Evolutionary conservation across 1,140 invertebrate genomes (phyloP).

Genomic region (Neodiprion lecontei): DNA sequence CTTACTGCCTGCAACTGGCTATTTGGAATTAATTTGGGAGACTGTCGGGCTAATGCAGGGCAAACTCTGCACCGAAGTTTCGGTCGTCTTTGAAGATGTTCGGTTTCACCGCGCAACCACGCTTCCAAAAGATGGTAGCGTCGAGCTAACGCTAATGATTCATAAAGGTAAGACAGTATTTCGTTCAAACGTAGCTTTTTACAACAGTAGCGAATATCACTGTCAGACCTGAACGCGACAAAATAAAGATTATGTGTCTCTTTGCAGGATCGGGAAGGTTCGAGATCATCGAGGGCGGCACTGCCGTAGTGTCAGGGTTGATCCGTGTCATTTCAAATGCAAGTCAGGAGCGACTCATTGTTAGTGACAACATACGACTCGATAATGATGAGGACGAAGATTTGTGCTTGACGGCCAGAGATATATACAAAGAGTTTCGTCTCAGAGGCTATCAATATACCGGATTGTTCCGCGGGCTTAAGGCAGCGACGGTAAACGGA

Average conservation of each 20-base stretch:
- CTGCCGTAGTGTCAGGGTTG: constrained; percentile 78
- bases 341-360: constrained; percentile 39
- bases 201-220: not conserved
- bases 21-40: constrained; percentile 85
- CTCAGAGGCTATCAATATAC: constrained; percentile 89
- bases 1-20: constrained; percentile 90
- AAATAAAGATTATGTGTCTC: constrained; percentile 8
- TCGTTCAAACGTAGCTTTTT: not conserved
- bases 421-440: constrained; percentile 89
- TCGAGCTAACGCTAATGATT: constrained; percentile 82
- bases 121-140: constrained; percentile 71
- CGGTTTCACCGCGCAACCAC: constrained; percentile 84
- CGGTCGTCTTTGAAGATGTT: constrained; percentile 88
- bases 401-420: constrained; percentile 55
- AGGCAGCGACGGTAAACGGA: constrained; percentile 42
- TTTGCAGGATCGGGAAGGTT: constrained; percentile 52
- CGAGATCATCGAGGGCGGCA: constrained; percentile 76
- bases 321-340: constrained; percentile 66
- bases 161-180: constrained; percentile 70
- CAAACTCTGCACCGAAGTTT: constrained; percentile 73
- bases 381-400: not conserved
- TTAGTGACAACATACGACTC: constrained; percentile 19
- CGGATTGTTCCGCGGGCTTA: constrained; percentile 72
- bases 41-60: constrained; percentile 83
- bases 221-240: too few species aligned